Evolutionary conservation across 2,797 vertebrate species (phyloP).

Genomic region (Salmo trutta): DNA sequence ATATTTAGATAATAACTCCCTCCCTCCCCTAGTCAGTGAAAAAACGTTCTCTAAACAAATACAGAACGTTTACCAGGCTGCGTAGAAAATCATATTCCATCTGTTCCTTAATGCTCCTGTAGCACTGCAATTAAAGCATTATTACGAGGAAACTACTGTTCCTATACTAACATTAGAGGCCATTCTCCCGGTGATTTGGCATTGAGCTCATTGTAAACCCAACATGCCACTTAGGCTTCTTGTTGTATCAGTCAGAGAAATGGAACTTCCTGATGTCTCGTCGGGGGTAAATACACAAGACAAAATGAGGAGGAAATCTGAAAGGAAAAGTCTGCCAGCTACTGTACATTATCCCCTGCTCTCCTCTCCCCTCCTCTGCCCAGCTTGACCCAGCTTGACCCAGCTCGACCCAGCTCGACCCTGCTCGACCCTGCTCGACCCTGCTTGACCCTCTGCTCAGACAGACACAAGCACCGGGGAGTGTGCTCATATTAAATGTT

Average conservation of each 20-base stretch:
- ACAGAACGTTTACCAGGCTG: not conserved
- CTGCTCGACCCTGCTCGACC: not conserved
- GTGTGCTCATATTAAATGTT: slow-evolving; percentile 54
- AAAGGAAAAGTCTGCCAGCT: no score
- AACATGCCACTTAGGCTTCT: slow-evolving; percentile 14
- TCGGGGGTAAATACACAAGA: slow-evolving; percentile 5
- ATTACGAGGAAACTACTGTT: not conserved
- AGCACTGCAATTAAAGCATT: not conserved
- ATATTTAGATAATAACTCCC: no score
- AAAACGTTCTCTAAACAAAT: no score
- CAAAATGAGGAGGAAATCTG: not conserved
- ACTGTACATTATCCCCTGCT: no score
- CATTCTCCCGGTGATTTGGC: slow-evolving; percentile 3
- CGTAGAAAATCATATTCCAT: not conserved
- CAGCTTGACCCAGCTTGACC: not conserved
- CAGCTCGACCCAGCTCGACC: not conserved
- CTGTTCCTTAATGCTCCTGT: no score
- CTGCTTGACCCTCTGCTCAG: slow-evolving; percentile 38
- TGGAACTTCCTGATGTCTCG: slow-evolving; percentile 5
- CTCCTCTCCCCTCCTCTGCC: no score
- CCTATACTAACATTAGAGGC: slow-evolving; percentile 1
- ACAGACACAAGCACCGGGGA: slow-evolving; percentile 35
- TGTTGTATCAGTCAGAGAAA: slow-evolving; percentile 5
- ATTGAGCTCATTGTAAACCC: slow-evolving; percentile 8
- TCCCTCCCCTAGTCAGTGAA: no score